Evolutionary conservation across 2,113 vertebrate genomes (phyloP).

Genomic region (rabbit (Oryctolagus cuniculus)): DNA sequence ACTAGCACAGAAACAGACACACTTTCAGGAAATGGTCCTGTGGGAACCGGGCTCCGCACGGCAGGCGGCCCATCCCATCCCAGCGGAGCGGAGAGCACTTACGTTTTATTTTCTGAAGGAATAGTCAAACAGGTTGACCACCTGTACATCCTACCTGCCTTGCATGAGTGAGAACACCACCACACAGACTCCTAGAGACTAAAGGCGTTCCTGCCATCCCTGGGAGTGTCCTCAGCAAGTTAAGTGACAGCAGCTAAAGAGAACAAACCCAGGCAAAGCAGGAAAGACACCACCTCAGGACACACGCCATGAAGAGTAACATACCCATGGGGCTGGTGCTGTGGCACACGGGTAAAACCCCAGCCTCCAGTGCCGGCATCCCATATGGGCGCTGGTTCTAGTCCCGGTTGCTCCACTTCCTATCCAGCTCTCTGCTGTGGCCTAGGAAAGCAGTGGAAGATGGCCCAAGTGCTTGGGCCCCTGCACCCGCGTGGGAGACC

Average conservation of each 20-base stretch:
- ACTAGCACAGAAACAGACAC: neutral
- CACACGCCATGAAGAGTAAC: neutral
- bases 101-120: neutral
- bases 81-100: too few species aligned
- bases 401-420: too few species aligned
- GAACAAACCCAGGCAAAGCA: neutral
- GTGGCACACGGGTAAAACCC: too few species aligned
- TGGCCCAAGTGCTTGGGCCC: too few species aligned
- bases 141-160: neutral
- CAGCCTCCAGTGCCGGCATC: too few species aligned
- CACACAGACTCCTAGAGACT: accelerated
- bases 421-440: too few species aligned
- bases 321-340: neutral
- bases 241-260: neutral
- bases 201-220: neutral
- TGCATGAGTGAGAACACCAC: neutral
- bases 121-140: neutral
- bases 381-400: too few species aligned
- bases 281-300: neutral
- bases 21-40: neutral
- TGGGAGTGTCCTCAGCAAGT: too few species aligned
- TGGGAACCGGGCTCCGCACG: neutral
- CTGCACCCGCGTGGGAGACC: too few species aligned
- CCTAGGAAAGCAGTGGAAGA: too few species aligned
- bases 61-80: neutral